Evolutionary conservation across 1,140 invertebrate species (phyloP).

Genomic region (Anoplophora glabripennis): DNA sequence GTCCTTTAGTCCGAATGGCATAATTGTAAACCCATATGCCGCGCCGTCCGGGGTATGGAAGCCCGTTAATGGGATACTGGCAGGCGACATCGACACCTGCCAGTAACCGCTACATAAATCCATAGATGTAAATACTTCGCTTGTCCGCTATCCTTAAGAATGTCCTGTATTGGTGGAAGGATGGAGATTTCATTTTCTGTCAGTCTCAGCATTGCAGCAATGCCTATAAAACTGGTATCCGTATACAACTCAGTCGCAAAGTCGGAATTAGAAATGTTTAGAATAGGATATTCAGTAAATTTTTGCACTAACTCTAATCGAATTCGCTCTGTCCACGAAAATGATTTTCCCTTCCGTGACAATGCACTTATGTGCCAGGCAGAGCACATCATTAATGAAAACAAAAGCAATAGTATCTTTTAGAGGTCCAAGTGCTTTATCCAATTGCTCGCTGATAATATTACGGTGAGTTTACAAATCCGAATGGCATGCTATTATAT

Average conservation of each 20-base stretch:
- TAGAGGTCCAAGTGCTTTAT: slow-evolving; percentile 30
- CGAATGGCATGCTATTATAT: slow-evolving; percentile 38
- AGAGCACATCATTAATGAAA: slow-evolving; percentile 35
- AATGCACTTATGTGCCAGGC: slow-evolving; percentile 38
- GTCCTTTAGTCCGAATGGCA: too few species aligned
- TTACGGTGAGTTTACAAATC: slow-evolving; percentile 31
- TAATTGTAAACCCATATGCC: too few species aligned
- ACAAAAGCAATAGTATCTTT: slow-evolving; percentile 29
- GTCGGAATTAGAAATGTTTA: slow-evolving; percentile 23
- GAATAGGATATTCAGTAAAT: slow-evolving; percentile 21
- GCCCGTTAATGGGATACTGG: too few species aligned
- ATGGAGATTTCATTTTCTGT: too few species aligned
- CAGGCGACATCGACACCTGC: too few species aligned
- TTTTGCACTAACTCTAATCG: slow-evolving; percentile 16
- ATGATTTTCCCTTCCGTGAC: neutral
- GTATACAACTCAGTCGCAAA: slow-evolving; percentile 25
- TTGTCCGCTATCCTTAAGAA: too few species aligned
- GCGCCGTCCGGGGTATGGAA: too few species aligned
- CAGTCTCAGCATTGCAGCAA: slow-evolving; percentile 22
- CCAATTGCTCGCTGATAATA: slow-evolving; percentile 32
- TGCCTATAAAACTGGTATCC: slow-evolving; percentile 20
- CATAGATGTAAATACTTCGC: too few species aligned
- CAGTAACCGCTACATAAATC: too few species aligned
- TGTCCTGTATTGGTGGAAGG: too few species aligned
- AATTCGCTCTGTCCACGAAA: slow-evolving; percentile 3